These are phyloP conservation scores for Electrophaes corylata DNA, from an alignment of 2,888 invertebrate genomes.

Conservation along the genomic window DNA sequence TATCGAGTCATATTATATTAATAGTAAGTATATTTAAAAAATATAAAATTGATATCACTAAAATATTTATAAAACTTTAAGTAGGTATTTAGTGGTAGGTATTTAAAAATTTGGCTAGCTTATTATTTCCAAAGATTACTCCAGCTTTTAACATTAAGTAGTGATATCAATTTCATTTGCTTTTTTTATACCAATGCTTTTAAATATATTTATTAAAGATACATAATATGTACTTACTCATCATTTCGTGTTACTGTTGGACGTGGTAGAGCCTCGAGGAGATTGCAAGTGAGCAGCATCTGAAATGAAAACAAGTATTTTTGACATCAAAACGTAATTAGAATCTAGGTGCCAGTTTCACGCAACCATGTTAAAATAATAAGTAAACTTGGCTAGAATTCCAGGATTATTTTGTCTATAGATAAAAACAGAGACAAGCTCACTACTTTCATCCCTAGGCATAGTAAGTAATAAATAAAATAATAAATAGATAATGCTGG, in stretches of 20 bases:
- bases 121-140: background rate
- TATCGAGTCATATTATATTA: background rate
- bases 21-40: background rate
- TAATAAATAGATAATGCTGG: no score
- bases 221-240: conserved; percentile 59
- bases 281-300: conserved; percentile 55
- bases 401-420: no score
- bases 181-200: background rate
- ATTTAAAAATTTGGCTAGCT: background rate
- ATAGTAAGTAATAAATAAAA: no score
- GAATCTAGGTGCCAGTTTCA: no score
- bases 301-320: conserved; percentile 48
- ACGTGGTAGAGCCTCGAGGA: conserved; percentile 56
- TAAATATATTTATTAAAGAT: background rate
- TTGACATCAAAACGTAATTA: no score
- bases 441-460: no score
- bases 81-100: background rate
- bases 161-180: conserved; percentile 24
- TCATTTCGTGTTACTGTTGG: conserved; percentile 53
- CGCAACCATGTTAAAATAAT: no score
- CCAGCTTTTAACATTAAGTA: background rate
- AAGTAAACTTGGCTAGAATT: no score
- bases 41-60: conserved; percentile 20
- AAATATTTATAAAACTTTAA: background rate
- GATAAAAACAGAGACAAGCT: no score